Base-by-base conservation (phyloP, 2,113 vertebrate genomes). In the Nibea coibor region DNA sequence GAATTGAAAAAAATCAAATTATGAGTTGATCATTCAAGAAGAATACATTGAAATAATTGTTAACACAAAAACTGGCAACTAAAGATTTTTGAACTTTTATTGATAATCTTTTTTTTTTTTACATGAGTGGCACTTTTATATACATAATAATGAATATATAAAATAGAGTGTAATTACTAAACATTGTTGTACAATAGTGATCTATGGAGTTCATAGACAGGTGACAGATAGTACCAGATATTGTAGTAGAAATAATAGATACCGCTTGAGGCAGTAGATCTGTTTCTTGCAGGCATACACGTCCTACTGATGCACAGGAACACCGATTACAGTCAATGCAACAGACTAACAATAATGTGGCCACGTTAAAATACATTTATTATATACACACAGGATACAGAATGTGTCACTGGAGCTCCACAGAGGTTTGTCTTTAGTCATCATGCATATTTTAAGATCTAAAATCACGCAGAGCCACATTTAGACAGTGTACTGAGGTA, bases 401-500 rank as follows among this genome's bases (percentile, higher is more conserved):
- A 64, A 51, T 72, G 70, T 75, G 75, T 82, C 80, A 80, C 64
- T 68, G 54, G 62, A 87, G 77, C 63, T 83, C 78, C 3, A 15
- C 5, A 67, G 70, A 86, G 83, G 73, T 83, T 80, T 19, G 62
- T 67, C 54, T 47, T 71, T 63, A 75, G 66, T 67, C 63, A 42
- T 75, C 89, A 93, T 92, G 92, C 90, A 89, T 87, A 86, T 81
- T 85, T 80, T 66, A 7, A 75, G 42, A 69, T 76, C 56, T 59
- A 43, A 83, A 80, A 26, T 75, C 58, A 79, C 65, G 57, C 68
- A 47, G 83, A 82, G 43, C 42, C 75, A 84, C 62, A 77, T 75
- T 76, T 76, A 68, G 20, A 82, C 68, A 56, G 66, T 81, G 75
- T 16, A 81, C 81, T 85, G 92, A 93, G 88, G 91, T 90, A 90